Percentiles rank a stretch among this genome's conserved stretches.
Conservation (phyloP, 2,797 vertebrate species). For the Catamblyrhynchus diadema region DNA sequence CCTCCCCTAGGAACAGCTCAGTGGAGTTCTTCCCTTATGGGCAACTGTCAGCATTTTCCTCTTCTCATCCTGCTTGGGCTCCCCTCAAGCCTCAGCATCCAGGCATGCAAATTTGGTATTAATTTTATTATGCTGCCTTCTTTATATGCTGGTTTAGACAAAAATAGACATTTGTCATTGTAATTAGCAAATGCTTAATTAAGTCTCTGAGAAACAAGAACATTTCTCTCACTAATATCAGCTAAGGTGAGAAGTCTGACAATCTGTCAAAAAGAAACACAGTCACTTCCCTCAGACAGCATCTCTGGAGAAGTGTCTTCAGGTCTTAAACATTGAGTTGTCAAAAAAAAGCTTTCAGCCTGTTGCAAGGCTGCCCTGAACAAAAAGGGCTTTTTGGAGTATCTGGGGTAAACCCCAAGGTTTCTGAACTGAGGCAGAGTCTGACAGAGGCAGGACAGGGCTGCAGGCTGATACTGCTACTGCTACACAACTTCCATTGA, state of each 20-base stretch:
- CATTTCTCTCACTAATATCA: neutral
- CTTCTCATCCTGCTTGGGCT: neutral
- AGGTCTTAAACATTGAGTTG: neutral
- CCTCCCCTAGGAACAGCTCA: fast-evolving
- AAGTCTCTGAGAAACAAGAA: constrained; percentile 8
- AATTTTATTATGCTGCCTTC: neutral
- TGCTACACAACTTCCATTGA: neutral
- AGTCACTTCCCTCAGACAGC: neutral
- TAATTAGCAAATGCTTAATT: constrained; percentile 41
- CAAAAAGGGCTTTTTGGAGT: neutral
- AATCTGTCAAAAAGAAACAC: neutral
- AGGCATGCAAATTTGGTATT: neutral
- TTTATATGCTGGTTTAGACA: neutral
- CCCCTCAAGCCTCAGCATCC: neutral
- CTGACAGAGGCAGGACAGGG: neutral
- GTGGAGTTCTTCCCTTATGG: neutral
- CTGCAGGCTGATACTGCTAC: neutral
- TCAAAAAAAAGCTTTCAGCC: neutral
- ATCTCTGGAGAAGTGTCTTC: neutral
- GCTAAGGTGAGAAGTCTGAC: constrained; percentile 31
- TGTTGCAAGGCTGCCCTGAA: neutral
- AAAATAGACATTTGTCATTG: constrained; percentile 9
- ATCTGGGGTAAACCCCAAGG: neutral
- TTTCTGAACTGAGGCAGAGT: neutral
- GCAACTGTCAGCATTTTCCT: neutral